phyloP scores from a whole-genome alignment of 2,888 invertebrate genomes.

The Mayetiola destructor region DNA sequence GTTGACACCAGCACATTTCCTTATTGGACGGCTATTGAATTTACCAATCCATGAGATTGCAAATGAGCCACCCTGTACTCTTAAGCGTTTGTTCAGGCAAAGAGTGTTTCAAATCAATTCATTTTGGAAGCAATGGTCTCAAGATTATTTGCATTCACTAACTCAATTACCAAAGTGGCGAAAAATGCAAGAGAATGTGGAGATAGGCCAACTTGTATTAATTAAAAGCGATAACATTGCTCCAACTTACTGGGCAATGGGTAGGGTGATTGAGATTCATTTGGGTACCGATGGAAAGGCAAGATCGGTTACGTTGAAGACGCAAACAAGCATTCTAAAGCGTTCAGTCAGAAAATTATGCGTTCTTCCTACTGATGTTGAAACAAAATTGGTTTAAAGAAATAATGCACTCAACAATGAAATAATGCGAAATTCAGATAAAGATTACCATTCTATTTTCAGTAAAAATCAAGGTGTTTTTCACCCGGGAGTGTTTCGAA shows the following conservation, averaged over 20 bases:
- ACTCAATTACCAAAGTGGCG: not conserved
- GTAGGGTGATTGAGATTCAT: not conserved
- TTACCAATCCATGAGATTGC: not conserved
- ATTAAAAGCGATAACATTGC: not conserved
- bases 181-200: not conserved
- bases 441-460: no score
- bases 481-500: no score
- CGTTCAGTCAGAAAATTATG: not conserved
- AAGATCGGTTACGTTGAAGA: not conserved
- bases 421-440: no score
- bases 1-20: constrained; percentile 25
- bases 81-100: not conserved
- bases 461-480: no score
- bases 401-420: no score
- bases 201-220: not conserved
- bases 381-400: no score
- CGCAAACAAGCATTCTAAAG: not conserved
- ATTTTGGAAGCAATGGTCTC: not conserved
- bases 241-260: not conserved
- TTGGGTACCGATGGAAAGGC: not conserved
- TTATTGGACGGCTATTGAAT: constrained; percentile 22
- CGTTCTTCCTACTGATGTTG: not conserved
- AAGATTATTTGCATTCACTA: not conserved
- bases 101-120: not conserved
- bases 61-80: not conserved